phyloP scores from a whole-genome alignment of 2,797 vertebrate species.

The Sebastes variabilis region DNA sequence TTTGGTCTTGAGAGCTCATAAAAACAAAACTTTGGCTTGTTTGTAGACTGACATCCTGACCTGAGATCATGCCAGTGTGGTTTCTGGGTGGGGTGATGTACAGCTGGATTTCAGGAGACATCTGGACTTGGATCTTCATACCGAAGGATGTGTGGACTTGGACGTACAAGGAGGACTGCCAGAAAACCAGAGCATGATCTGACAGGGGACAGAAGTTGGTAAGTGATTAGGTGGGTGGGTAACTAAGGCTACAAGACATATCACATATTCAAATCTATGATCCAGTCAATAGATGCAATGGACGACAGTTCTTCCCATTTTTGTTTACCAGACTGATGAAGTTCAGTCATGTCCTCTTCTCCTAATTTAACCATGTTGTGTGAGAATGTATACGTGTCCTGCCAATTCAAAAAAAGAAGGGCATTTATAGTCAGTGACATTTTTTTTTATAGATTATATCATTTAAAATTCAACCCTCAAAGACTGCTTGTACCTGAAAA shows the following conservation, averaged over 20 bases:
- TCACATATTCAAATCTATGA: neutral
- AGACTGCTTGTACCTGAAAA: slow-evolving; percentile 58
- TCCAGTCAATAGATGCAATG: neutral
- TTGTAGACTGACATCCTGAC: slow-evolving; percentile 39
- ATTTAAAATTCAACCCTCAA: neutral
- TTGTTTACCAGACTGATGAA: slow-evolving; percentile 71
- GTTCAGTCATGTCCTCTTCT: slow-evolving; percentile 58
- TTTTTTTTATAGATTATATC: neutral
- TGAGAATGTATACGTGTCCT: slow-evolving; percentile 74
- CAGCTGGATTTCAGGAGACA: slow-evolving; percentile 76
- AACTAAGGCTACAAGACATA: neutral
- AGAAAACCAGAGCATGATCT: slow-evolving; percentile 75
- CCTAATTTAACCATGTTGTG: slow-evolving; percentile 49
- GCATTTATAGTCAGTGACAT: neutral
- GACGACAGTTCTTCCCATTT: neutral
- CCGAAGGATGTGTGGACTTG: slow-evolving; percentile 72
- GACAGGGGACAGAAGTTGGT: neutral
- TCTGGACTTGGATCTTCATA: slow-evolving; percentile 76
- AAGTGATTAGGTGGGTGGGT: neutral
- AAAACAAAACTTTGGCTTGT: neutral
- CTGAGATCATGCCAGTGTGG: slow-evolving; percentile 50
- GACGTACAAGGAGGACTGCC: slow-evolving; percentile 82
- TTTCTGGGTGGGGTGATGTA: slow-evolving; percentile 64
- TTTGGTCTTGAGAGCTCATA: neutral
- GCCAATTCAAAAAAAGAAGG: neutral